These are phyloP conservation scores for Helleia helle DNA, from an alignment of 2,888 invertebrate genomes.

Conservation along the genomic window DNA sequence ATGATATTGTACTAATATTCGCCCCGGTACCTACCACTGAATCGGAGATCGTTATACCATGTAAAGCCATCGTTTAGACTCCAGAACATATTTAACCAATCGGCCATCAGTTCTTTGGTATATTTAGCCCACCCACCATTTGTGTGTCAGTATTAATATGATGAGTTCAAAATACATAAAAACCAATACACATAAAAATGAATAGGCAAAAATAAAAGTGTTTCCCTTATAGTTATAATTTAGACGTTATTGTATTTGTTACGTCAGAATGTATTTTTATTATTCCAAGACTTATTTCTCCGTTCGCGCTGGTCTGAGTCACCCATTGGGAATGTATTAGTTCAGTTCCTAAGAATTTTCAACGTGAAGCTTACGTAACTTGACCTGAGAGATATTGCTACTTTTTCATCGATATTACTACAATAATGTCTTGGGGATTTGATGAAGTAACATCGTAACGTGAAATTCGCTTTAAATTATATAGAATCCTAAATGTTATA, in stretches of 20 bases:
- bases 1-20: too few species aligned
- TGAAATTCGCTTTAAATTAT: too few species aligned
- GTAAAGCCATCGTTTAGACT: too few species aligned
- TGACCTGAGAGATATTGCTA: neutral
- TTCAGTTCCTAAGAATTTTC: conserved; percentile 4
- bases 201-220: too few species aligned
- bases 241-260: neutral
- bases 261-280: neutral
- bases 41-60: too few species aligned
- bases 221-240: neutral
- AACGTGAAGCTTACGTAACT: conserved; percentile 1
- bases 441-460: neutral
- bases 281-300: neutral
- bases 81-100: too few species aligned
- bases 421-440: conserved; percentile 2
- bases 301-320: neutral
- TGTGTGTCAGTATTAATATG: neutral
- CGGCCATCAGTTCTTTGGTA: too few species aligned
- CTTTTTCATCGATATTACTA: neutral
- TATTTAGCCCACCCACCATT: neutral
- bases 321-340: conserved; percentile 1
- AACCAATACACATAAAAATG: too few species aligned
- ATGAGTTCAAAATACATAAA: neutral
- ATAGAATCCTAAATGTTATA: too few species aligned
- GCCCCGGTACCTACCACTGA: too few species aligned